These are phyloP conservation scores for Thinocorus orbignyianus DNA, from an alignment of 2,113 vertebrate genomes.

Conservation along the genomic window DNA sequence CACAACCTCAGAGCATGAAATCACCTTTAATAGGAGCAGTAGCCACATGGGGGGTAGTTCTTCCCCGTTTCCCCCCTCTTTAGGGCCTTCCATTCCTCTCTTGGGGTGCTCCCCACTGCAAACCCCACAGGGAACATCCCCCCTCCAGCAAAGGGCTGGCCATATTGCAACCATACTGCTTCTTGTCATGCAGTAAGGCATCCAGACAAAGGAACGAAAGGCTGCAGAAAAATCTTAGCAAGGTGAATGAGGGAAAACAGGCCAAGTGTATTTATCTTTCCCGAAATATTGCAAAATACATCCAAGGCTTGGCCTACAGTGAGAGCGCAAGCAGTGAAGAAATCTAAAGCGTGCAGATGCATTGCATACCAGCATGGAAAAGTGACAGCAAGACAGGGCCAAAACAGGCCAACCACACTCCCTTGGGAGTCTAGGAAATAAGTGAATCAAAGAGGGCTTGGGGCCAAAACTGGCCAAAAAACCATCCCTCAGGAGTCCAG, in stretches of 20 bases:
- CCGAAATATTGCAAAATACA: conserved; percentile 30
- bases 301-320: conserved; percentile 7
- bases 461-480: conserved; percentile 55
- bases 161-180: accelerated
- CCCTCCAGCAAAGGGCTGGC: neutral
- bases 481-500: conserved; percentile 38
- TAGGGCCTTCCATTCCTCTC: neutral
- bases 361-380: conserved; percentile 44
- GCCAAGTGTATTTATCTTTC: neutral
- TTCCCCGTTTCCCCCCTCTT: neutral
- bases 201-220: neutral
- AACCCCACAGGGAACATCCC: neutral
- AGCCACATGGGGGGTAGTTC: accelerated
- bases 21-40: neutral
- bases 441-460: conserved; percentile 63
- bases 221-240: neutral
- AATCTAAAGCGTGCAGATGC: conserved; percentile 51
- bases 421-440: conserved; percentile 52
- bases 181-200: neutral
- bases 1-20: neutral
- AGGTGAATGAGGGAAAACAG: conserved; percentile 13
- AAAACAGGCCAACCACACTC: conserved; percentile 60
- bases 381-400: conserved; percentile 44
- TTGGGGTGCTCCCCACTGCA: neutral
- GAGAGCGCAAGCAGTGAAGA: neutral